Base-by-base conservation (phyloP, 2,888 invertebrate genomes). In the Aproaerema taeniolella region DNA sequence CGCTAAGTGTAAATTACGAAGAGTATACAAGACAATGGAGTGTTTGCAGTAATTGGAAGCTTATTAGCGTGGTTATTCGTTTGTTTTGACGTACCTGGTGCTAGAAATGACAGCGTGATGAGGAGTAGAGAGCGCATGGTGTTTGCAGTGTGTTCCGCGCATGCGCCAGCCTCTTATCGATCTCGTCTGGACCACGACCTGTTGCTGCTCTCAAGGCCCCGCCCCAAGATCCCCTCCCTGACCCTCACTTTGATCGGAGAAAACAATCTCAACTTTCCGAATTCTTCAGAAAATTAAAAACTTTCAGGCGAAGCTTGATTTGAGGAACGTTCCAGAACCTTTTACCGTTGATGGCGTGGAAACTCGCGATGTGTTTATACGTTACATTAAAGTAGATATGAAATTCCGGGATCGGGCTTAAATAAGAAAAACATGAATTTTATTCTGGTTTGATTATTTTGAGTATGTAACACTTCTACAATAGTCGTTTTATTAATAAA, bases 101-200 rank as follows among this genome's bases (percentile, higher is more conserved):
- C 53, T 39, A 83, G 58, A 41, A 83, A 58, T 66, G 72, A 67
- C 58, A 83, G 62, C 58, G 67, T 66, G 67, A 86, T 63, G 41
- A 82, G 66, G 57, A 82, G 52, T 60, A 77, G 67, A 67, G 69
- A 65, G 66, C 76, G 75, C 85, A 86, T 85, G 74, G 56, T 76
- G 74, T 63, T 60, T 49, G 63, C 47, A 62, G 58, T 67, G 58
- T 58, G 54, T 48, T 50, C 39, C 47, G 79, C 83, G 85, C 85
- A 83, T 78, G 82, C 52, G 53, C 65, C 78, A 82, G 83, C 74
- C 49, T 83, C 81, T 48, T 81, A 85, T 83, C 64, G 83, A 85
- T 80, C 72, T 47, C 52, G 56, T 57, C 66, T 65, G 63, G 61
- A 60, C 64, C 67, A 52, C 53, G 67, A 83, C 85, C 81, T 85